phyloP scores from a whole-genome alignment of 1,140 invertebrate species.

The Magallana gigas region DNA sequence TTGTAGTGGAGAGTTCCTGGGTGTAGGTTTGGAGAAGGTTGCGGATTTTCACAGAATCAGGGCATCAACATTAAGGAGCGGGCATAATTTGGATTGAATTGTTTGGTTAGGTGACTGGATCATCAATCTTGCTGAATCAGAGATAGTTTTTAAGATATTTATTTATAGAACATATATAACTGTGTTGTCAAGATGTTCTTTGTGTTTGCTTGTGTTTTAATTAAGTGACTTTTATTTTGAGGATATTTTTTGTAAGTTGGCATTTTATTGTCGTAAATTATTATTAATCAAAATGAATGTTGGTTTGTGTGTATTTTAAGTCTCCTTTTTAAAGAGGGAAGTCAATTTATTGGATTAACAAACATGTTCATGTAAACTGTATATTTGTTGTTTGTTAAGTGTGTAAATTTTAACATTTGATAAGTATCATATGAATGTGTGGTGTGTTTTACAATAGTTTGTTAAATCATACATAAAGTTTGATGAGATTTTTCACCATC shows the following conservation, averaged over 20 bases:
- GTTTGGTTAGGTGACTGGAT: background rate
- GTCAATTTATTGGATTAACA: background rate
- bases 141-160: background rate
- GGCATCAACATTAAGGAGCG: no score
- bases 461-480: no score
- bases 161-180: background rate
- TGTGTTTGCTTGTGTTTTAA: slow-evolving; percentile 28
- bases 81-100: background rate
- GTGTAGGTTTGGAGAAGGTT: background rate
- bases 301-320: background rate
- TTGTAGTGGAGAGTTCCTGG: background rate
- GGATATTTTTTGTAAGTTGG: background rate
- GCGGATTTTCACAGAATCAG: background rate
- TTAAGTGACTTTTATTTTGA: background rate
- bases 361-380: background rate
- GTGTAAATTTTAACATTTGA: background rate
- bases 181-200: background rate
- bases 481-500: no score
- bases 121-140: background rate
- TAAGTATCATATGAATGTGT: no score
- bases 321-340: background rate
- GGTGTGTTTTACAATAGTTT: no score
- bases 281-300: slow-evolving; percentile 18
- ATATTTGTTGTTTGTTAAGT: background rate
- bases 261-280: slow-evolving; percentile 2